Base-by-base conservation (phyloP, 2,888 invertebrate genomes). In the Drosophila borborema region DNA sequence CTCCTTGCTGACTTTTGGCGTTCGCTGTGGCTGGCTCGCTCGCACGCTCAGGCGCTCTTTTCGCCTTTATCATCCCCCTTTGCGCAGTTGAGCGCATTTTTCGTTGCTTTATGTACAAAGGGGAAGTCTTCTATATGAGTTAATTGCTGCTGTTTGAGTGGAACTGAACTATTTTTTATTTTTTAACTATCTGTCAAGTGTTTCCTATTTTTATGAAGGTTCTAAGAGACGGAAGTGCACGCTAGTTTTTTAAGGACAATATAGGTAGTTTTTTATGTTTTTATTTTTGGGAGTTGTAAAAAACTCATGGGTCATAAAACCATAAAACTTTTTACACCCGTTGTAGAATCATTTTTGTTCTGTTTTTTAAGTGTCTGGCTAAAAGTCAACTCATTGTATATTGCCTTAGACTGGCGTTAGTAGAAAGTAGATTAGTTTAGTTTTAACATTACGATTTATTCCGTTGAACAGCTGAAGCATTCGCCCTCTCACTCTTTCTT, bases 141-240 rank as follows among this genome's bases (percentile, higher is more conserved):
- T 75, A 70, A 64, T 48, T 54, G 18, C 38, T 59, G 64, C 23
- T 2, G 36, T 49, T 63, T 56, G 65, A 71, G 60, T 68, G 16
- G 12, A 56, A 58, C 16, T 8, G 9, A 36, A 45, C 16, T 49
- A 20, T 41, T 53, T 41, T 53, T 51, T 6, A 9, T 45, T 45
- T 9, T 31, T 18, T 28, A 40, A 53, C 34, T 34, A 16, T 23
- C 34, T 5, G 48, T 28, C 66, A 67, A 67, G 67, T 67, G 67
- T n/a, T 49, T 23, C 31, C 34, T 16, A 16, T 40, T 66, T 64
- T 86, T 83, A 86, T 85, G 77, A 77, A 82, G 80, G 72, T 36
- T 60, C 80, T 80, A 74, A 81, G 79, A 82, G 82, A 71, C 86
- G 86, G 84, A 85, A 83, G 88, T 85, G 58, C 74, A 23, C 53